phyloP scores from a whole-genome alignment of 2,113 vertebrate genomes.

The Seriola quinqueradiata region DNA sequence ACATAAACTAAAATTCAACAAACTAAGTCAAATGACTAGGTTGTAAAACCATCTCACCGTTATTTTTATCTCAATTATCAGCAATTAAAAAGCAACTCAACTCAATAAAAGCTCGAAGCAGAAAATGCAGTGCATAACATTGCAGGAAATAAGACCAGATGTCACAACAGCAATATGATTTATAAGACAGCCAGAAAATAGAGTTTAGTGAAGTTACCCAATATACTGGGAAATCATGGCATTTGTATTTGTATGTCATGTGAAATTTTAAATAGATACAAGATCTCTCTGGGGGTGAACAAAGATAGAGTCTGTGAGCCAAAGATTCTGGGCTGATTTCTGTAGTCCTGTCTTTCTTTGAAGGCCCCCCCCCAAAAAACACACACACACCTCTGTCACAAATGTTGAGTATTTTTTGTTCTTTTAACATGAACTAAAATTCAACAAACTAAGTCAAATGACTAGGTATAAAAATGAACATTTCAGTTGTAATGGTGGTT shows the following conservation, averaged over 20 bases:
- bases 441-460: not conserved
- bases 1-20: too few species aligned
- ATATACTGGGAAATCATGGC: too few species aligned
- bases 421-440: not conserved
- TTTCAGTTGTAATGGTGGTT: not conserved
- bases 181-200: not conserved
- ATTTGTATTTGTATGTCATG: not conserved
- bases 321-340: conserved; percentile 33
- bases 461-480: not conserved
- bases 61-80: not conserved
- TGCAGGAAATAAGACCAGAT: not conserved
- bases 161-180: not conserved
- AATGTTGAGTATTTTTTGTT: too few species aligned
- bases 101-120: not conserved
- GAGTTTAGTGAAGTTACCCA: too few species aligned
- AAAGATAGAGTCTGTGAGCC: conserved; percentile 1
- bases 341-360: conserved; percentile 46
- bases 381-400: too few species aligned
- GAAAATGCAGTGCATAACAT: too few species aligned
- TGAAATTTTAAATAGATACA: not conserved
- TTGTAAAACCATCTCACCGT: not conserved
- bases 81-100: not conserved
- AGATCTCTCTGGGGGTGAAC: not conserved
- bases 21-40: too few species aligned
- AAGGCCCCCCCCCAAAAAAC: not conserved